Evolutionary conservation across 2,113 vertebrate species (phyloP), one percentile per base, ranked within the genome.

Genomic region (Paracanthobrama guichenoti): DNA sequence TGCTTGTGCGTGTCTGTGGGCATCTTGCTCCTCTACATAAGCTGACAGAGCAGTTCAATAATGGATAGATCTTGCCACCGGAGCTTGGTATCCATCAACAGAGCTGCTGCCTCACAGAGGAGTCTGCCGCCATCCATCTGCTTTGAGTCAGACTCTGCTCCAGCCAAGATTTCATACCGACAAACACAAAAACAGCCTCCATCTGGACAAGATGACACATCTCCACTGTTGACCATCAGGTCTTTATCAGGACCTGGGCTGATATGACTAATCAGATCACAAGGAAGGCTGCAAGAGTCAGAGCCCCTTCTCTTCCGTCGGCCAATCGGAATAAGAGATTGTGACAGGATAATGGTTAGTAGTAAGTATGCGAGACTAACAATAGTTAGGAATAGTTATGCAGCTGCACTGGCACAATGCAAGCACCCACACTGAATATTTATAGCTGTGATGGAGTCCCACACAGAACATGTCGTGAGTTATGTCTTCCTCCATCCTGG

Each of bases 21-120:
- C 44, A 57, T 79, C 62, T 69, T 26, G 14, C 73, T 64, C 44
- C n/a, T 69, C 28, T 73, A 76, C 76, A 67, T 9, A 69, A 77
- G 46, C 82, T 86, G 64, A 64, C 64, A 50, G 72, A 62, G 77
- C 20, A 35, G 31, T 77, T 86, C 60, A 81, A 77, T 87, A 82
- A 87, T 84, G 48, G 64, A 88, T 85, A 55, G 28, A 77, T 64
- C 26, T 57, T 82, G 62, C 84, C 77, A 81, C 77, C 13, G 22
- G 82, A 64, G 76, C 72, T n/a, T 31, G 14, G 74, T 77, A 79
- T 60, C 74, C 60, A 72, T 86, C 62, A 77, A 50, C 74, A 79
- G 26, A 69, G 22, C 46, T 28, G n/a, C 67, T 67, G 46, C 26
- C 18, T 55, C 67, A 42, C 26, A 48, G 13, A 72, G 69, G 22